A percentile compares a stretch with the other conserved stretches of the same genome.
phyloP scores from a whole-genome alignment of 2,888 invertebrate species.

The Calameuta filiformis region DNA sequence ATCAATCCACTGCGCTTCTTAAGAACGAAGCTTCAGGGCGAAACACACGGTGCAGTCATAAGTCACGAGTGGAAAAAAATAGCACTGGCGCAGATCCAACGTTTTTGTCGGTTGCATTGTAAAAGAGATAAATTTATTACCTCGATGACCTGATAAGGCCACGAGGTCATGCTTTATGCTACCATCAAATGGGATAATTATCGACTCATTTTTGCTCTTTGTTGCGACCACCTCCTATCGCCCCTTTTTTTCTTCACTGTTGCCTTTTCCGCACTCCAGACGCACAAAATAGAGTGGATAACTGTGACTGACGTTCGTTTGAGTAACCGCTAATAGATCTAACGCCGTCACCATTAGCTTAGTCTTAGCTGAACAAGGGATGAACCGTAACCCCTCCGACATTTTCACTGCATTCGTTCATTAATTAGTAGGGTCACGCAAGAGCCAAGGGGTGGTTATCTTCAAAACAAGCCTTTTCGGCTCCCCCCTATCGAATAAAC shows the following conservation, averaged over 20 bases:
- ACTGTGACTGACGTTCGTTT: too few relatives aligned
- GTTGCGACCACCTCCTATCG: too few relatives aligned
- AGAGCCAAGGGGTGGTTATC: slow-evolving; percentile 18
- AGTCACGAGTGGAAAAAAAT: slow-evolving; percentile 44
- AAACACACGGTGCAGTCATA: slow-evolving; percentile 38
- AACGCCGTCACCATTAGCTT: slow-evolving; percentile 8
- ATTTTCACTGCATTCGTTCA: slow-evolving; percentile 36
- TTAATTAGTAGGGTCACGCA: slow-evolving; percentile 37
- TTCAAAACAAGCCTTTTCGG: slow-evolving; percentile 14
- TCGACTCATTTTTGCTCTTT: too few relatives aligned
- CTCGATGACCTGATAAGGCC: slow-evolving; percentile 48
- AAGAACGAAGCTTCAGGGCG: too few relatives aligned
- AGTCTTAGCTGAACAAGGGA: not conserved
- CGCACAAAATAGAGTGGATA: too few relatives aligned
- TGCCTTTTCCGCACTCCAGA: too few relatives aligned
- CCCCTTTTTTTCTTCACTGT: too few relatives aligned
- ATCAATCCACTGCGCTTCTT: too few relatives aligned
- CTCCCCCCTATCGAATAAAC: too few relatives aligned
- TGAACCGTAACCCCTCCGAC: not conserved
- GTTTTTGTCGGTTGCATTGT: slow-evolving; percentile 45
- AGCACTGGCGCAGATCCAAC: slow-evolving; percentile 45
- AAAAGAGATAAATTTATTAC: slow-evolving; percentile 51
- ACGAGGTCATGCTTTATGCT: slow-evolving; percentile 18
- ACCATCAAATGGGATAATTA: too few relatives aligned
- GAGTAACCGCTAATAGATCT: not conserved